Percentiles rank a stretch among this genome's conserved stretches.
These are phyloP conservation scores for Doryteuthis pealeii DNA, from an alignment of 1,140 invertebrate species.

Conservation along the genomic window DNA sequence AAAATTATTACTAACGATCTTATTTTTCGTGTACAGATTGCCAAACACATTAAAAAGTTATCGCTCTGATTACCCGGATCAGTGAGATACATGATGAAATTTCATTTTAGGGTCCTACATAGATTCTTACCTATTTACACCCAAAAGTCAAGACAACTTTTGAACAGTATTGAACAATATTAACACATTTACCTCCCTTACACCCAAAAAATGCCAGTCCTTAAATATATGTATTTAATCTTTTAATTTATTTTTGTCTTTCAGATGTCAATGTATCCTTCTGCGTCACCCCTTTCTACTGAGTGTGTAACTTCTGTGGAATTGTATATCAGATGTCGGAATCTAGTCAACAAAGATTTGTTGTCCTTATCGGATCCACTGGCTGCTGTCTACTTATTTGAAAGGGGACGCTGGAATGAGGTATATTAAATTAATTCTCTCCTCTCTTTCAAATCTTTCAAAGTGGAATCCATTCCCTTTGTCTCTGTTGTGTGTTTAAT, in stretches of 20 bases:
- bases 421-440: constrained; percentile 19
- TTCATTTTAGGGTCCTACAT: too few relatives aligned
- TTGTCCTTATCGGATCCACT: constrained; percentile 69
- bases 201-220: too few relatives aligned
- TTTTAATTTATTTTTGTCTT: not conserved
- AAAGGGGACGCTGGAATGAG: constrained; percentile 63
- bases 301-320: constrained; percentile 39
- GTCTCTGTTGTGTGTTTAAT: not conserved
- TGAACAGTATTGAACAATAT: too few relatives aligned
- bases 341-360: constrained; percentile 65
- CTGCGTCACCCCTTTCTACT: not conserved
- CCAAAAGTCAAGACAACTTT: too few relatives aligned
- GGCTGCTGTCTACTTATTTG: constrained; percentile 63
- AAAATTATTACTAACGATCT: too few relatives aligned
- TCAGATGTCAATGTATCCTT: constrained; percentile 1
- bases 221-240: too few relatives aligned
- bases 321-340: constrained; percentile 54
- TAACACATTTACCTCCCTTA: too few relatives aligned
- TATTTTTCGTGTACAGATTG: too few relatives aligned
- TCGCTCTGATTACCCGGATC: too few relatives aligned
- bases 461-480: not conserved
- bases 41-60: too few relatives aligned
- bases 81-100: too few relatives aligned
- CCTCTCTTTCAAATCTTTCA: not conserved
- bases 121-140: too few relatives aligned